phyloP scores from a whole-genome alignment of 2,888 invertebrate genomes.

The Melinaea marsaeus region DNA sequence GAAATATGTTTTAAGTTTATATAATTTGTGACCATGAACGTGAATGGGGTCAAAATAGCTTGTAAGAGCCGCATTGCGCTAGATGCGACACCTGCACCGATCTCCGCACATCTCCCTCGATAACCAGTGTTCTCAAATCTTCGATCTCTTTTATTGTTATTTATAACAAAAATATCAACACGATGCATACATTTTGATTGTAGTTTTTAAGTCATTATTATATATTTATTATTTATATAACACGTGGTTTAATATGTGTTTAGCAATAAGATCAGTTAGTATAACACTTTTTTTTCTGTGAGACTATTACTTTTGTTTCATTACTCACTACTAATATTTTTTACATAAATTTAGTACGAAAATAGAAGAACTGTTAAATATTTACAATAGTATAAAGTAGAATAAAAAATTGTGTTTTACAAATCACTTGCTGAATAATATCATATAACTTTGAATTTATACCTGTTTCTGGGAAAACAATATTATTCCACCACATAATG shows the following conservation, averaged over 20 bases:
- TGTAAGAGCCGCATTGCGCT: conserved; percentile 68
- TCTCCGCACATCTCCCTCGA: conserved; percentile 22
- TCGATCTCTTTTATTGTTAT: not conserved
- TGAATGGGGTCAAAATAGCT: conserved; percentile 63
- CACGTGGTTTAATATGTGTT: too few species aligned
- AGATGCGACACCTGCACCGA: conserved; percentile 63
- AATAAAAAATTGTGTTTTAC: not conserved
- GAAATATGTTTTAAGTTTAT: conserved; percentile 21
- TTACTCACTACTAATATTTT: too few species aligned
- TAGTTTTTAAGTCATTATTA: too few species aligned
- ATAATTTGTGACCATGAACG: conserved; percentile 48
- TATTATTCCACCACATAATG: conserved; percentile 42
- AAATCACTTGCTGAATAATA: conserved; percentile 23
- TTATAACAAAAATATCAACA: too few species aligned
- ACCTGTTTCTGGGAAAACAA: conserved; percentile 22
- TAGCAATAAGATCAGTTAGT: too few species aligned
- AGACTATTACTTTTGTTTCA: too few species aligned
- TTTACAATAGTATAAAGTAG: too few species aligned
- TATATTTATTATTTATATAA: too few species aligned
- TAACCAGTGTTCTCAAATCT: conserved; percentile 9
- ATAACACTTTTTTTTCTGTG: too few species aligned
- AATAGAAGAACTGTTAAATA: too few species aligned
- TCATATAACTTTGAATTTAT: conserved; percentile 19
- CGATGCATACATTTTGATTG: too few species aligned
- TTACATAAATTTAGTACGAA: too few species aligned